Evolutionary conservation across 2,113 vertebrate species (phyloP).

Genomic region (Coryphaenoides rupestris): DNA sequence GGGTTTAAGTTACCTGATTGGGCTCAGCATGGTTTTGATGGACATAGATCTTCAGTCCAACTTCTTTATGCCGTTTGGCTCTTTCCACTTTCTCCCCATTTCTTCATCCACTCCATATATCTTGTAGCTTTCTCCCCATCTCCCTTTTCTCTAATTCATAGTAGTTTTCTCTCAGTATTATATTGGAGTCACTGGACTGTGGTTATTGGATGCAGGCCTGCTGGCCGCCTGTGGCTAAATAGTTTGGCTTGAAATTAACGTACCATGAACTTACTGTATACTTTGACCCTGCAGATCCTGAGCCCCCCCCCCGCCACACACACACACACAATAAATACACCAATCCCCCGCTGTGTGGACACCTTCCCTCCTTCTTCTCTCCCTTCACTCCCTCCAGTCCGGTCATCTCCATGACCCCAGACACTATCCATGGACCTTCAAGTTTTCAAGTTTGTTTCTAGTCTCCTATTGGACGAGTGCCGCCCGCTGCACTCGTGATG

Average conservation of each 20-base stretch:
- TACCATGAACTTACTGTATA: constrained; percentile 52
- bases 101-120: constrained; percentile 38
- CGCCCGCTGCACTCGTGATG: constrained; percentile 13
- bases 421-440: constrained; percentile 27
- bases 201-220: constrained; percentile 65
- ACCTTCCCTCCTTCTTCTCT: background rate
- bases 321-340: background rate
- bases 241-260: constrained; percentile 38
- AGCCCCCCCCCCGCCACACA: constrained; percentile 1
- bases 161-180: constrained; percentile 24
- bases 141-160: constrained; percentile 33
- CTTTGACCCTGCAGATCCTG: constrained; percentile 32
- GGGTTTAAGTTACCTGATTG: no score
- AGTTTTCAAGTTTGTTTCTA: constrained; percentile 17
- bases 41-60: no score
- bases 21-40: no score
- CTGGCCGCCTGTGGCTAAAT: constrained; percentile 42
- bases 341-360: constrained; percentile 16
- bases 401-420: background rate
- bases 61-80: constrained; percentile 27
- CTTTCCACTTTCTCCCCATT: constrained; percentile 9
- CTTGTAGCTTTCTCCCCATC: constrained; percentile 25
- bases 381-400: background rate
- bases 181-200: constrained; percentile 49
- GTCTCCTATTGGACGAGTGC: background rate